Percentiles rank a stretch among this genome's conserved stretches.
Conservation (phyloP, 2,797 vertebrate genomes). For the Nyctalus aviator region DNA sequence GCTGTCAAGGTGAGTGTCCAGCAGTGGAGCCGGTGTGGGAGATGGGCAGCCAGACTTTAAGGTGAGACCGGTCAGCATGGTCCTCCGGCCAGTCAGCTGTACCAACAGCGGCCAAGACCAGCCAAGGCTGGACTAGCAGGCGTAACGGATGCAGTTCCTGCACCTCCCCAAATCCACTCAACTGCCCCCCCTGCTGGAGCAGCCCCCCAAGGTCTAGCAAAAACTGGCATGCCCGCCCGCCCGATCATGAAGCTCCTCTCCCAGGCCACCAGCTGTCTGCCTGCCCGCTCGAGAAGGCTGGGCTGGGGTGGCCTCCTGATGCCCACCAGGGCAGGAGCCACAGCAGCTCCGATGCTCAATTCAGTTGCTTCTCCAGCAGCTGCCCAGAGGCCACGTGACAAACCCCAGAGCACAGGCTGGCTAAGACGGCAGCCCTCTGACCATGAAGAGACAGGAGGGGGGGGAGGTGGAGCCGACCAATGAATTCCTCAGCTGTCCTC, state of each 20-base stretch:
- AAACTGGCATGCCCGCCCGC: background rate
- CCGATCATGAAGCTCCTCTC: background rate
- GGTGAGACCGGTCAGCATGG: background rate
- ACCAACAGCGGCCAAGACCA: background rate
- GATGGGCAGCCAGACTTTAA: background rate
- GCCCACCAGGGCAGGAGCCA: background rate
- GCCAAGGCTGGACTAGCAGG: background rate
- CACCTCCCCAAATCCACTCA: background rate
- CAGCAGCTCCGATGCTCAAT: background rate
- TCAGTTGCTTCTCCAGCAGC: background rate
- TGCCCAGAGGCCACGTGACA: background rate
- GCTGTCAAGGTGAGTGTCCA: too few relatives aligned
- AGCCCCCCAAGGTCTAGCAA: background rate
- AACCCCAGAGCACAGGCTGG: background rate
- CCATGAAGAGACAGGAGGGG: background rate
- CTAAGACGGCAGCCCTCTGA: background rate
- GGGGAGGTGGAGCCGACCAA: background rate
- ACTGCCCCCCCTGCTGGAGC: background rate
- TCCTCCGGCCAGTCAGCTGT: background rate
- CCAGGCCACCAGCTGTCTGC: background rate
- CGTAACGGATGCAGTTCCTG: background rate
- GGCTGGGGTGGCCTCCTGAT: background rate
- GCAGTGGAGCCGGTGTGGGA: background rate
- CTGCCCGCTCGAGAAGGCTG: too few relatives aligned
- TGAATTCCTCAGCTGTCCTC: background rate